phyloP scores from a whole-genome alignment of 2,113 vertebrate species.

The Chionis minor region DNA sequence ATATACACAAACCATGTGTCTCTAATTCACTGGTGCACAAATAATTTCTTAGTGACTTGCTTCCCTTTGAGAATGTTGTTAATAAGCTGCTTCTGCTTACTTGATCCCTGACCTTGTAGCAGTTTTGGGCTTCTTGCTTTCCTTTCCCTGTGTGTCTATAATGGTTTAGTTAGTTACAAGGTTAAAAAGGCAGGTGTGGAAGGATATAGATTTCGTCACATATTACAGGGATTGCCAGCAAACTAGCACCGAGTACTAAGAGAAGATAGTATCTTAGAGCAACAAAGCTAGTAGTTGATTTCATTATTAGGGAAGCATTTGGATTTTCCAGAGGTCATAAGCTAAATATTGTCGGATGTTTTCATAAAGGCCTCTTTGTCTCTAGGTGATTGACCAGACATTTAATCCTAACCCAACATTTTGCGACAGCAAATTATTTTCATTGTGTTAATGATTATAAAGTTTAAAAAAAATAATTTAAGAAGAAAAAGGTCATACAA shows the following conservation, averaged over 20 bases:
- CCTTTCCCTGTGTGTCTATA: not conserved
- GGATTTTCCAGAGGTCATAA: not conserved
- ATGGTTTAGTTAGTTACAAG: not conserved
- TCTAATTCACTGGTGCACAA: not conserved
- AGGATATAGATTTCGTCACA: not conserved
- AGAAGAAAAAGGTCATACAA: not conserved
- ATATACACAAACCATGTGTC: not conserved
- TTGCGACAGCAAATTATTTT: not conserved
- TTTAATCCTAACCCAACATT: not conserved
- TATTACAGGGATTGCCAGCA: not conserved
- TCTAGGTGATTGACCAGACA: not conserved
- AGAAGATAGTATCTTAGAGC: not conserved
- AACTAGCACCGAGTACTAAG: not conserved
- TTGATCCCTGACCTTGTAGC: conserved; percentile 1
- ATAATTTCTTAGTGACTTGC: not conserved
- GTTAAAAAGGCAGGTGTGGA: not conserved
- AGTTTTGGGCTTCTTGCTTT: not conserved
- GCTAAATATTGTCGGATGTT: not conserved
- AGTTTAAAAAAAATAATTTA: not conserved
- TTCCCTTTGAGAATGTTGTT: conserved; percentile 4
- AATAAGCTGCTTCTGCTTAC: conserved; percentile 7
- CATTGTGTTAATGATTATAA: not conserved
- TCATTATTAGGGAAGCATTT: not conserved
- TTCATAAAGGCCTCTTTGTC: not conserved
- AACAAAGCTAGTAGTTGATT: not conserved